A percentile compares a stretch with the other conserved stretches of the same genome.
phyloP scores from a whole-genome alignment of 1,140 invertebrate species.

The Amyelois transitella region DNA sequence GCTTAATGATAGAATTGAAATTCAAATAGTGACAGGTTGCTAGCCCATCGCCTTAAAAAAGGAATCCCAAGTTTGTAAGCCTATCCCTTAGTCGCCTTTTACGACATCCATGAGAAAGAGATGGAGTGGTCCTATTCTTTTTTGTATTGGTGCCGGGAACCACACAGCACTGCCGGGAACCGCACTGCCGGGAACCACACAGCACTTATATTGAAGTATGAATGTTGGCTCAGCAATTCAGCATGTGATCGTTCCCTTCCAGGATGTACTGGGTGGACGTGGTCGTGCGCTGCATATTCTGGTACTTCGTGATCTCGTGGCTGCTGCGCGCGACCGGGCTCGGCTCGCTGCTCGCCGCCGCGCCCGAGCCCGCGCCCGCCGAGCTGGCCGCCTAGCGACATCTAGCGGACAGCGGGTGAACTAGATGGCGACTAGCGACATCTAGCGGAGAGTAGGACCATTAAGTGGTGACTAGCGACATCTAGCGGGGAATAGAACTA shows the following conservation, averaged over 20 bases:
- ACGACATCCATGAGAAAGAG: too few relatives aligned
- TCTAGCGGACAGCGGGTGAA: neutral
- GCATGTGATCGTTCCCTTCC: conserved; percentile 39
- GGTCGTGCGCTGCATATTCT: conserved; percentile 38
- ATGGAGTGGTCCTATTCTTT: too few relatives aligned
- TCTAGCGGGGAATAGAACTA: neutral
- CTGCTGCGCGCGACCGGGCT: conserved; percentile 32
- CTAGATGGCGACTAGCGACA: neutral
- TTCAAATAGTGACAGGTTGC: too few relatives aligned
- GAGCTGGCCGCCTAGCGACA: conserved; percentile 77
- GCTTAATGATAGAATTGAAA: too few relatives aligned
- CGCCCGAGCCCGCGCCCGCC: conserved; percentile 64
- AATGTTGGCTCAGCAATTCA: neutral
- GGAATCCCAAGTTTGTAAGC: too few relatives aligned
- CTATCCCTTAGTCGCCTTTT: too few relatives aligned
- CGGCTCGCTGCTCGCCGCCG: conserved; percentile 74
- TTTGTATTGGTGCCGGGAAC: too few relatives aligned
- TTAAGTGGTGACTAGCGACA: neutral
- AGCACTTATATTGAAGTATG: neutral
- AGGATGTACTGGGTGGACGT: conserved; percentile 77
- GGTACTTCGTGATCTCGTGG: conserved; percentile 54
- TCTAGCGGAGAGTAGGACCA: neutral
- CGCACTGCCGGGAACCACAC: neutral
- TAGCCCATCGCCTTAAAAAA: too few relatives aligned
- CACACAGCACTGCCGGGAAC: too few relatives aligned